A percentile compares a stretch with the other conserved stretches of the same genome.
These are phyloP conservation scores for Phocides pigmalion DNA, from an alignment of 1,140 invertebrate species.

Conservation along the genomic window DNA sequence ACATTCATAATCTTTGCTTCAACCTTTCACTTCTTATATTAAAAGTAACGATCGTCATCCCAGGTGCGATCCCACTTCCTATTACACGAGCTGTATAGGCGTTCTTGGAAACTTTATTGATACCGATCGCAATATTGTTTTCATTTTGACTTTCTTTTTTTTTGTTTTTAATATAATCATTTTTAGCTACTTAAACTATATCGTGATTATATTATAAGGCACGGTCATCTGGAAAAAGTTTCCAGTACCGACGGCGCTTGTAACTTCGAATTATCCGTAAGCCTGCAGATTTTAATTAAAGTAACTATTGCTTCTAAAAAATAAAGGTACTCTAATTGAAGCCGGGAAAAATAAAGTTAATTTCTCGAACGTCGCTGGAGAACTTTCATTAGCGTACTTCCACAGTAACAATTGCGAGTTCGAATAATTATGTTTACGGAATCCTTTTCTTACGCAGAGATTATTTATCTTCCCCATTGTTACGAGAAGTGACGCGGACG, in stretches of 20 bases:
- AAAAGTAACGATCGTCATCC: conserved; percentile 54
- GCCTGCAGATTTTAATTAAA: conserved; percentile 62
- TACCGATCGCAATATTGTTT: conserved; percentile 5
- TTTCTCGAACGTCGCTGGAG: conserved; percentile 56
- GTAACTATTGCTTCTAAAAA: conserved; percentile 56
- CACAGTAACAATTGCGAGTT: conserved; percentile 76
- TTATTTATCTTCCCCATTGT: conserved; percentile 82
- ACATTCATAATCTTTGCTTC: conserved; percentile 80
- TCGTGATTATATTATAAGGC: conserved; percentile 2
- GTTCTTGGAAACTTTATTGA: conserved; percentile 11
- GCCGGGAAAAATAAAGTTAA: conserved; percentile 67
- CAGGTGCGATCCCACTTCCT: conserved; percentile 56
- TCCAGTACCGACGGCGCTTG: conserved; percentile 12
- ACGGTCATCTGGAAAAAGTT: conserved; percentile 19
- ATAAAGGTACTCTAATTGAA: conserved; percentile 69
- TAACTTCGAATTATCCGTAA: conserved; percentile 42
- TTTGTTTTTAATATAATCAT: background rate
- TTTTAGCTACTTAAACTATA: background rate
- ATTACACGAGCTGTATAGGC: conserved; percentile 13
- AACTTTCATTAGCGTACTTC: conserved; percentile 72
- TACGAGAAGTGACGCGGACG: conserved; percentile 78
- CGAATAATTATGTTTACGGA: conserved; percentile 81
- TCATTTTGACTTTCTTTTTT: background rate
- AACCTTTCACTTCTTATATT: conserved; percentile 73
- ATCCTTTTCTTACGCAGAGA: conserved; percentile 81